phyloP scores from a whole-genome alignment of 64 coral and sea anemone genomes.

The Acropora yongei region DNA sequence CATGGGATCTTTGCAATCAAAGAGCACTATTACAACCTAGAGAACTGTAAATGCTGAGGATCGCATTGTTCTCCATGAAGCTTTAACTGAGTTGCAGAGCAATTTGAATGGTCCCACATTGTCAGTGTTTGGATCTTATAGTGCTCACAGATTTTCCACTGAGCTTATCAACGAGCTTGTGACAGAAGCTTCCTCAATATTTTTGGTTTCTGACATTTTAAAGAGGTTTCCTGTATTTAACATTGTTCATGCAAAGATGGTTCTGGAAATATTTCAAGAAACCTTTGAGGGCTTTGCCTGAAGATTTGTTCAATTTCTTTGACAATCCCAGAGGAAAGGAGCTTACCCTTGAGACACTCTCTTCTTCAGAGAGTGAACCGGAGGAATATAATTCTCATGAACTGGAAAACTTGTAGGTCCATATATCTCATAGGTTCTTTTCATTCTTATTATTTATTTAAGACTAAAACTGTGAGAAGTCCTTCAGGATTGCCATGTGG shows the following conservation, averaged over 20 bases:
- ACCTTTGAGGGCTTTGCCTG: conserved; percentile 42
- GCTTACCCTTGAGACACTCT: neutral
- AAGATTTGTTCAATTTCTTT: conserved; percentile 15
- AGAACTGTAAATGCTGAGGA: neutral
- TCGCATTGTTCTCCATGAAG: neutral
- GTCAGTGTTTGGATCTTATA: conserved; percentile 43
- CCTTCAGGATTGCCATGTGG: conserved; percentile 14
- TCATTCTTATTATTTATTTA: conserved; percentile 20
- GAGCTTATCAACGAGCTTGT: conserved; percentile 60
- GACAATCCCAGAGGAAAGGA: conserved; percentile 7
- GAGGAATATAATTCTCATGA: conserved; percentile 16
- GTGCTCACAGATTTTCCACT: conserved; percentile 57
- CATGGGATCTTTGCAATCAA: neutral
- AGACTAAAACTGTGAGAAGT: conserved; percentile 23
- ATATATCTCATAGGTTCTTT: conserved; percentile 4
- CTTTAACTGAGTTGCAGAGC: conserved; percentile 1
- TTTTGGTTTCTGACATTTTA: conserved; percentile 47
- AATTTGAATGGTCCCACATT: conserved; percentile 7
- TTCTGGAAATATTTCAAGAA: conserved; percentile 58
- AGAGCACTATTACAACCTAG: neutral
- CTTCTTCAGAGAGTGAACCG: conserved; percentile 13
- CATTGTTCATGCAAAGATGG: conserved; percentile 17
- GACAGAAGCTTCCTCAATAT: conserved; percentile 40
- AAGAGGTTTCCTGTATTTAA: conserved; percentile 58
- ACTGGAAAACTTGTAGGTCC: conserved; percentile 19